Conservation (phyloP, 1,140 invertebrate genomes). For the Psix sp. region DNA sequence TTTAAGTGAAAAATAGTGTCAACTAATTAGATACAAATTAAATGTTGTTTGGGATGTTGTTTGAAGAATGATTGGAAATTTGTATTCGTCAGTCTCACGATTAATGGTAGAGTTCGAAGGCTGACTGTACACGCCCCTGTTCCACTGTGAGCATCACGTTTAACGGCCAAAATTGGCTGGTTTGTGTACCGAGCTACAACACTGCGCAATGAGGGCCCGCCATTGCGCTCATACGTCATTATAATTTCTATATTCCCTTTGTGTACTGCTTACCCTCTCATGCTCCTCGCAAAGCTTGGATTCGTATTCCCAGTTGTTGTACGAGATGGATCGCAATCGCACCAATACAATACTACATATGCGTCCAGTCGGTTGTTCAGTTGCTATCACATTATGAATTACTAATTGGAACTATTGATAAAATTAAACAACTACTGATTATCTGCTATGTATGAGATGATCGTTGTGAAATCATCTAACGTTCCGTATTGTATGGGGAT, state of each 20-base stretch:
- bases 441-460: conserved; percentile 29
- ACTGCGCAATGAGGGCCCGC: conserved; percentile 57
- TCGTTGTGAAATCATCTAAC: conserved; percentile 14
- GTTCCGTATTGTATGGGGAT: conserved; percentile 7
- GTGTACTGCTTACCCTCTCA: conserved; percentile 47
- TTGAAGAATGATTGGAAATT: conserved; percentile 7
- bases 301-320: conserved; percentile 53
- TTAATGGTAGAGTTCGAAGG: conserved; percentile 51
- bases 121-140: conserved; percentile 53
- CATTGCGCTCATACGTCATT: conserved; percentile 58
- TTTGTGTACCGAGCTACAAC: conserved; percentile 43
- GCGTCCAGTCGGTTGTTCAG: conserved; percentile 23
- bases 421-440: conserved; percentile 50
- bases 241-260: conserved; percentile 61
- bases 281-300: conserved; percentile 37
- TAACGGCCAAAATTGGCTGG: conserved; percentile 55
- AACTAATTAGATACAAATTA: conserved; percentile 22
- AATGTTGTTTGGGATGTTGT: conserved; percentile 9
- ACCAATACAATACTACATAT: conserved; percentile 32
- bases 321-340: conserved; percentile 52
- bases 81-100: conserved; percentile 25
- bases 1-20: too few relatives aligned
- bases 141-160: conserved; percentile 46
- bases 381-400: conserved; percentile 45
- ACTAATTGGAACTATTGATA: conserved; percentile 55